These are phyloP conservation scores for Antheraea yamamai DNA, from an alignment of 2,888 invertebrate species.

Conservation along the genomic window DNA sequence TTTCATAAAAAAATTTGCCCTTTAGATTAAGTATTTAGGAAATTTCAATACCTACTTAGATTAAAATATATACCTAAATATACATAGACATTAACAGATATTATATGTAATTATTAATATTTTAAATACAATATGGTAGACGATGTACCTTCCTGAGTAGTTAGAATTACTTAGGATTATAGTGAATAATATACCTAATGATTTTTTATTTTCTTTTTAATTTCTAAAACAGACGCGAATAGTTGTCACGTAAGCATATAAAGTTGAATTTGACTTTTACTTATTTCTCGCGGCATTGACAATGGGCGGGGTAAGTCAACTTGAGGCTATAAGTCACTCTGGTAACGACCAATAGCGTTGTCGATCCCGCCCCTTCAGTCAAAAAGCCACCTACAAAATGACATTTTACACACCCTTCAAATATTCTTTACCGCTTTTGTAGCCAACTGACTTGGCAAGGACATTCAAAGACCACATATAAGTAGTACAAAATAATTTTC, in stretches of 20 bases:
- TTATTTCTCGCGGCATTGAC: conserved; percentile 37
- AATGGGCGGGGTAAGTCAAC: conserved; percentile 76
- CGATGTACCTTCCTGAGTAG: too few relatives aligned
- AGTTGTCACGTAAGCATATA: not conserved
- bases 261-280: conserved; percentile 28
- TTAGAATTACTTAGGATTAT: too few relatives aligned
- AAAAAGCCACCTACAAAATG: conserved; percentile 73
- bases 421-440: not conserved
- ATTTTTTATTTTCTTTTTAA: not conserved
- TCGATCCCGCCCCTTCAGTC: conserved; percentile 72
- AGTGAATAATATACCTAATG: not conserved
- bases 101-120: too few relatives aligned
- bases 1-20: not conserved
- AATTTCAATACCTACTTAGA: not conserved
- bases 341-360: conserved; percentile 66
- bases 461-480: not conserved
- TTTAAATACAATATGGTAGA: too few relatives aligned
- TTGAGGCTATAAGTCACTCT: conserved; percentile 78
- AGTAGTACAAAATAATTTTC: not conserved
- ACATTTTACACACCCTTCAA: conserved; percentile 54
- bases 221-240: not conserved
- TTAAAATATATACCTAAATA: too few relatives aligned
- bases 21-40: not conserved
- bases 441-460: not conserved
- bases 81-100: too few relatives aligned